Base-by-base conservation (phyloP, 2,888 invertebrate species). In the Eupithecia vulgata region DNA sequence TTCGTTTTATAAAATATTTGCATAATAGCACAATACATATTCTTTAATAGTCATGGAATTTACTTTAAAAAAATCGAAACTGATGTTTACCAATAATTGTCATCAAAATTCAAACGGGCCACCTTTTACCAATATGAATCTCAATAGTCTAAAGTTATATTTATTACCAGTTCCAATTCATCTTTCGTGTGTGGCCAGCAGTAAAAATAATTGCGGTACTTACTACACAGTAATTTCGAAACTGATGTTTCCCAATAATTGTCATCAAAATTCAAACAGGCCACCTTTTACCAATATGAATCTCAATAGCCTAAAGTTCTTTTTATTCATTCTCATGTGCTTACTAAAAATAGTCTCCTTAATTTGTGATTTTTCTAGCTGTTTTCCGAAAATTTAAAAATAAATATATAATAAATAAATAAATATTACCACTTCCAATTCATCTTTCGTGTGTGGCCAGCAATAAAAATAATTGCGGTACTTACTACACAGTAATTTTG, bases 391-490 rank as follows among this genome's bases (percentile, higher is more conserved):
- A n/a, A n/a, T n/a, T n/a, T n/a, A n/a, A n/a, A n/a, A n/a, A n/a
- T n/a, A n/a, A n/a, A n/a, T n/a, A n/a, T n/a, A n/a, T n/a, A n/a
- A n/a, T n/a, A n/a, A n/a, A n/a, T n/a, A n/a, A n/a, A 35, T n/a
- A 21, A n/a, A 13, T 35, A 40, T 35, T 65, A 21, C 3, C n/a
- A 35, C 21, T 40, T 13, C 17, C 30, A 34, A 34, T 61, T 61
- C 17, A 0, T 45, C n/a, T n/a, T 45, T n/a, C 8, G 25, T 40
- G 25, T 65, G 65, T 42, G 40, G 17, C 12, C 64, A 64, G 17
- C 30, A 64, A 45, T 40, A 70, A 70, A 35, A 70, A 62, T 34
- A 70, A 70, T 69, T 66, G 67, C 52, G n/a, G 37, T 64, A 40
- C 21, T 52, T 21, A 48, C n/a, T 48, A 52, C 64, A 21, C 21